A percentile compares a stretch with the other conserved stretches of the same genome.
These are phyloP conservation scores for Andrena camellia DNA, from an alignment of 2,888 invertebrate species.

Conservation along the genomic window DNA sequence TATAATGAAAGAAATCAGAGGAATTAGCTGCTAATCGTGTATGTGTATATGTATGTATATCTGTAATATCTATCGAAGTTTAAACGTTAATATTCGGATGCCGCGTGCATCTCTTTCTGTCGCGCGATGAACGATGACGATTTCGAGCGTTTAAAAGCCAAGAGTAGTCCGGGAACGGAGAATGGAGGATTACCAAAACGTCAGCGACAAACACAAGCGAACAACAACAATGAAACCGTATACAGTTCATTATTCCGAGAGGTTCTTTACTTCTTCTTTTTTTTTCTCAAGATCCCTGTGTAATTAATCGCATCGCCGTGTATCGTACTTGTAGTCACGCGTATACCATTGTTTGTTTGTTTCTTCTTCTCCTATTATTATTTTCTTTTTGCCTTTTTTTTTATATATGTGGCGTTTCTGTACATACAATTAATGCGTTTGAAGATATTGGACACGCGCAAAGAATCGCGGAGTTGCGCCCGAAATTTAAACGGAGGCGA, in stretches of 20 bases:
- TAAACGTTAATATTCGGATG: slow-evolving; percentile 72
- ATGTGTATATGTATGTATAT: slow-evolving; percentile 78
- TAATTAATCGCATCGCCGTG: slow-evolving; percentile 73
- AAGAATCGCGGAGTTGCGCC: slow-evolving; percentile 62
- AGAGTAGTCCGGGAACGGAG: slow-evolving; percentile 46
- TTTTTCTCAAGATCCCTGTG: slow-evolving; percentile 72
- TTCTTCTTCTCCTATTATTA: no score
- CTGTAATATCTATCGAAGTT: slow-evolving; percentile 76
- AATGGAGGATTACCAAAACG: slow-evolving; percentile 66
- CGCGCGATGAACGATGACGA: slow-evolving; percentile 72
- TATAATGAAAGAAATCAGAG: slow-evolving; percentile 71
- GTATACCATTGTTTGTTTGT: slow-evolving; percentile 69
- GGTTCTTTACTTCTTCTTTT: slow-evolving; percentile 63
- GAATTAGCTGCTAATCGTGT: slow-evolving; percentile 77
- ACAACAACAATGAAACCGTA: slow-evolving; percentile 58
- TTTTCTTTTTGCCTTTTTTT: no score
- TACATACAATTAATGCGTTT: slow-evolving; percentile 72
- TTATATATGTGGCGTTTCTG: slow-evolving; percentile 73
- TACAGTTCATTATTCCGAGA: slow-evolving; percentile 74
- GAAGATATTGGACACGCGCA: slow-evolving; percentile 68
- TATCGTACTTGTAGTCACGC: slow-evolving; percentile 74
- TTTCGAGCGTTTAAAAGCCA: slow-evolving; percentile 70
- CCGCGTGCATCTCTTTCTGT: slow-evolving; percentile 75
- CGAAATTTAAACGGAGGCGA: slow-evolving; percentile 49
- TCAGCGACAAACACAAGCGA: slow-evolving; percentile 7